phyloP scores from a whole-genome alignment of 1,140 invertebrate species.

The Sinonovacula constricta region DNA sequence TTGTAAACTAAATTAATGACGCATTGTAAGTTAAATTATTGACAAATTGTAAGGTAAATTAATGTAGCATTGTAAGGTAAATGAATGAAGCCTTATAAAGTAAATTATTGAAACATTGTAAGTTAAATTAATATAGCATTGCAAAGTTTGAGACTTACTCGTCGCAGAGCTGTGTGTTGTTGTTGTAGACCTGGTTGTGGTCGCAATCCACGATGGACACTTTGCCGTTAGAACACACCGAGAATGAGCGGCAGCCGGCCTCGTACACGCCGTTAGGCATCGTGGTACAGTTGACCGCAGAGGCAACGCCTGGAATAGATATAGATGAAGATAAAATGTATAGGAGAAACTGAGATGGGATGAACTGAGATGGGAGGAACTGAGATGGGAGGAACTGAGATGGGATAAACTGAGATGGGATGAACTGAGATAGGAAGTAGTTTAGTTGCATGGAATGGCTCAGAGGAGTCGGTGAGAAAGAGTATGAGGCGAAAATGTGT shows the following conservation, averaged over 20 bases:
- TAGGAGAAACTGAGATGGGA: too few species aligned
- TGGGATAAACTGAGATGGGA: too few species aligned
- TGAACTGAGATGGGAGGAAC: too few species aligned
- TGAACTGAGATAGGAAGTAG: too few species aligned
- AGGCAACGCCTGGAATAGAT: constrained; percentile 23
- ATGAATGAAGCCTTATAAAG: neutral
- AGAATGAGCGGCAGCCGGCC: constrained; percentile 54
- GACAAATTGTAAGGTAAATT: neutral
- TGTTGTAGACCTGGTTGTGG: constrained; percentile 49
- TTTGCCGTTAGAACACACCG: constrained; percentile 37
- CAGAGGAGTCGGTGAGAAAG: too few species aligned
- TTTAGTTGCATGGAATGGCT: too few species aligned
- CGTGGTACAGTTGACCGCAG: constrained; percentile 48
- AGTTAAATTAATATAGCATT: too few species aligned
- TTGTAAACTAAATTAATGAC: neutral
- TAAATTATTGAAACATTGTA: neutral
- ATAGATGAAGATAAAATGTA: too few species aligned
- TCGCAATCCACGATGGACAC: constrained; percentile 49
- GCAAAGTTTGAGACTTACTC: constrained; percentile 54
- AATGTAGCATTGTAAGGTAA: neutral
- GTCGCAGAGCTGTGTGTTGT: constrained; percentile 50
- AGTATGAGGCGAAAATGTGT: too few species aligned
- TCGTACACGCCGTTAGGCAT: constrained; percentile 55
- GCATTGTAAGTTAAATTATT: neutral
- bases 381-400: too few species aligned